These are phyloP conservation scores for Bombycilla garrulus DNA, from an alignment of 2,113 vertebrate species.

Conservation along the genomic window DNA sequence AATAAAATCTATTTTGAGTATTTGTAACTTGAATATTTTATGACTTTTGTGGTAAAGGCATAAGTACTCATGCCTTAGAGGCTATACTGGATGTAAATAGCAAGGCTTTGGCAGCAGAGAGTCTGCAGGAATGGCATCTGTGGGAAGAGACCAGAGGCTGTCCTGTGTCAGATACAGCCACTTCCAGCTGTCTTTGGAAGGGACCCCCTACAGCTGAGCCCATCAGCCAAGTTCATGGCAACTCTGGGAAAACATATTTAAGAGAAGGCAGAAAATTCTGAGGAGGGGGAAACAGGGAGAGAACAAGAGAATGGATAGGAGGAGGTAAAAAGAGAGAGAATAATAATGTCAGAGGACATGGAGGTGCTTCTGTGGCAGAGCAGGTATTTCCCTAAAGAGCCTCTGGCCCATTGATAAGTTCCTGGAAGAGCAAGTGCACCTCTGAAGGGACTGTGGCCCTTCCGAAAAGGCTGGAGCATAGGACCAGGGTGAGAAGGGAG, in stretches of 20 bases:
- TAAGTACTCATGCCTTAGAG: neutral
- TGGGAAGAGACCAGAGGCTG: neutral
- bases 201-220: neutral
- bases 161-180: neutral
- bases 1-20: neutral
- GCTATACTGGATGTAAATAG: neutral
- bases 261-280: neutral
- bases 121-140: neutral
- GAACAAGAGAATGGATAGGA: neutral
- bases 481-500: neutral
- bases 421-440: neutral
- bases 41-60: neutral
- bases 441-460: neutral
- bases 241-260: neutral
- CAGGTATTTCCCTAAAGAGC: neutral
- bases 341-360: neutral
- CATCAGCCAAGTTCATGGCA: neutral
- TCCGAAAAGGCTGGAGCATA: neutral
- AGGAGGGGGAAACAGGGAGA: rapidly evolving
- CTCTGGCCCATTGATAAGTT: neutral
- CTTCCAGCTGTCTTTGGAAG: neutral
- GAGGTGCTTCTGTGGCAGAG: neutral
- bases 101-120: neutral
- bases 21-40: neutral
- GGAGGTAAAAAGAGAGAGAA: neutral